Percentiles rank a stretch among this genome's conserved stretches.
Evolutionary conservation across 1,140 invertebrate species (phyloP).

Genomic region (Telenomus remus): DNA sequence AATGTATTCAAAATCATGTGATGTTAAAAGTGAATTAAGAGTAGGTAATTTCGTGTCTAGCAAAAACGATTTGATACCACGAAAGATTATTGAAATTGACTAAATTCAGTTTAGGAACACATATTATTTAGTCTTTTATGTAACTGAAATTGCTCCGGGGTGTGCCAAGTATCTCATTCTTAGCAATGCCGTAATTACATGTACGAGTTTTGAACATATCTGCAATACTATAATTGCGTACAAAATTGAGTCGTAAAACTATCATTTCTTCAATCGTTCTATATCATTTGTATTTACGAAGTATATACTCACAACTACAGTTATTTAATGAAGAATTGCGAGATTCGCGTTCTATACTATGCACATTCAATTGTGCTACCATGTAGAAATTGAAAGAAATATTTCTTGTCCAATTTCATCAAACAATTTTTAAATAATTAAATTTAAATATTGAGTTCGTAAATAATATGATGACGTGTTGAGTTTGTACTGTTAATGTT

Average conservation of each 20-base stretch:
- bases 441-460: no score
- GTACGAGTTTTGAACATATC: slow-evolving; percentile 12
- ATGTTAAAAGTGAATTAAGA: slow-evolving; percentile 15
- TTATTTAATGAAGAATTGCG: no score
- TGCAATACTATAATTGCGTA: slow-evolving; percentile 8
- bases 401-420: neutral
- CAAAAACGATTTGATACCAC: slow-evolving; percentile 12
- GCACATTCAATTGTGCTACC: no score
- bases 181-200: slow-evolving; percentile 17
- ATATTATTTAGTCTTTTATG: slow-evolving; percentile 29
- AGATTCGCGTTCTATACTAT: no score
- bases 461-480: no score
- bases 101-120: slow-evolving; percentile 19
- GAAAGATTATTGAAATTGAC: slow-evolving; percentile 15
- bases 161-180: slow-evolving; percentile 30
- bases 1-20: slow-evolving; percentile 17
- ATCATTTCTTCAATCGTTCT: slow-evolving; percentile 8
- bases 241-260: slow-evolving; percentile 6
- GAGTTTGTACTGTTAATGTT: no score
- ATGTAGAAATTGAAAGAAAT: no score
- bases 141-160: slow-evolving; percentile 20
- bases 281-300: neutral
- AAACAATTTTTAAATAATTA: slow-evolving; percentile 6
- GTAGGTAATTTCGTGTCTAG: slow-evolving; percentile 4
- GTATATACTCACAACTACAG: no score